A percentile compares a stretch with the other conserved stretches of the same genome.
Evolutionary conservation across 2,113 vertebrate species (phyloP).

Genomic region (Chaetura pelagica): DNA sequence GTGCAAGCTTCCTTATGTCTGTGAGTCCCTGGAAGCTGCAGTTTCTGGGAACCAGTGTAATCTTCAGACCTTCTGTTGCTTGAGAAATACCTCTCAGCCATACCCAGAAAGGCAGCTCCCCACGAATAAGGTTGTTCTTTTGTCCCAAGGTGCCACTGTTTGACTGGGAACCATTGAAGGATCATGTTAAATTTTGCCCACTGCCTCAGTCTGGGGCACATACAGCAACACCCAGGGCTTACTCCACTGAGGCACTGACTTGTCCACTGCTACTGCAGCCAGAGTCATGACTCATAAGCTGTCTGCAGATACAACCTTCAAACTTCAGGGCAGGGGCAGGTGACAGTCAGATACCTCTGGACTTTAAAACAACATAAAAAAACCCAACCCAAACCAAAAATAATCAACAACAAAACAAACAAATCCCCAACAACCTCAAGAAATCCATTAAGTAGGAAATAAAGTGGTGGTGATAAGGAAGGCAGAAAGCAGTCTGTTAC

Average conservation of each 20-base stretch:
- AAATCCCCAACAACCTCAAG: neutral
- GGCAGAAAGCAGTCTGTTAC: neutral
- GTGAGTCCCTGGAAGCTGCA: neutral
- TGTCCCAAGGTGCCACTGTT: neutral
- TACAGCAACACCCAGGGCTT: neutral
- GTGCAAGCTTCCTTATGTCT: neutral
- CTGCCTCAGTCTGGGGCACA: neutral
- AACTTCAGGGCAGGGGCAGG: neutral
- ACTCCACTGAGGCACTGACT: neutral
- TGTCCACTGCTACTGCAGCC: neutral
- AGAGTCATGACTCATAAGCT: neutral
- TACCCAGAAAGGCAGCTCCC: neutral
- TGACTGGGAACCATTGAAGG: neutral
- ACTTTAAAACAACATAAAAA: neutral
- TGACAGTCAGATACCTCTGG: neutral
- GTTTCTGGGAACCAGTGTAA: neutral
- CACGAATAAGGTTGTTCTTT: neutral
- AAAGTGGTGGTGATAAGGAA: neutral
- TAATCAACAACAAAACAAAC: neutral
- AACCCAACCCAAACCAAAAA: neutral
- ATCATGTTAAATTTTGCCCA: neutral
- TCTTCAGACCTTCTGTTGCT: neutral
- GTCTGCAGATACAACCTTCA: neutral
- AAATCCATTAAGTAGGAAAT: neutral
- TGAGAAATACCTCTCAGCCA: neutral